Conservation (phyloP, 2,113 vertebrate genomes). For the Arizona elegans region DNA sequence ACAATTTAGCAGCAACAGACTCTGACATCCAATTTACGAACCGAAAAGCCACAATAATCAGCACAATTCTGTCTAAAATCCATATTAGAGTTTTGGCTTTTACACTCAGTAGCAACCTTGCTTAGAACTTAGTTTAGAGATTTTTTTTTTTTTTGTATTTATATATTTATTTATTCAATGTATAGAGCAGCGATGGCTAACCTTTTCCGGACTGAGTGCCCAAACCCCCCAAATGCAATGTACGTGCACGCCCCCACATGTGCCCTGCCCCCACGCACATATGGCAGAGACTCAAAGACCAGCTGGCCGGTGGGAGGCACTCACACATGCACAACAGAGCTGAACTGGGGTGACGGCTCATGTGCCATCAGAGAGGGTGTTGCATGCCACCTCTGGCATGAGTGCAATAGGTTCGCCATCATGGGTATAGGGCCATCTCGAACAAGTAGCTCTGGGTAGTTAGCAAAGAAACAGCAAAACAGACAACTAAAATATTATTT, state of each 20-base stretch:
- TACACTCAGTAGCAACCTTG: neutral
- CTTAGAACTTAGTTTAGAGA: neutral
- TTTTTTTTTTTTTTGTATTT: neutral
- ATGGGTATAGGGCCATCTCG: neutral
- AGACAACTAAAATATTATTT: neutral
- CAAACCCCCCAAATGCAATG: no score
- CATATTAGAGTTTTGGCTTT: neutral
- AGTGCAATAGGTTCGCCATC: no score
- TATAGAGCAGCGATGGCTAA: neutral
- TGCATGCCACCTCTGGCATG: no score
- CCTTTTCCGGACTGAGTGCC: no score
- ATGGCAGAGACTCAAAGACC: no score
- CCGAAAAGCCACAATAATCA: neutral
- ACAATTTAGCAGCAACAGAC: neutral
- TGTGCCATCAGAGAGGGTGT: no score
- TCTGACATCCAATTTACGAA: neutral
- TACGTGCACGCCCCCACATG: no score
- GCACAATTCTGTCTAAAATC: neutral
- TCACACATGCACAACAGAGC: no score
- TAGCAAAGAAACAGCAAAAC: neutral
- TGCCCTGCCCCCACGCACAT: no score
- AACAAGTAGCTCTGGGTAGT: neutral
- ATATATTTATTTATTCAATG: neutral
- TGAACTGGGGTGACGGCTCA: no score
- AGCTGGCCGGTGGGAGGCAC: no score